phyloP scores from a whole-genome alignment of 1,140 invertebrate genomes.

The Pseudoatta argentina region DNA sequence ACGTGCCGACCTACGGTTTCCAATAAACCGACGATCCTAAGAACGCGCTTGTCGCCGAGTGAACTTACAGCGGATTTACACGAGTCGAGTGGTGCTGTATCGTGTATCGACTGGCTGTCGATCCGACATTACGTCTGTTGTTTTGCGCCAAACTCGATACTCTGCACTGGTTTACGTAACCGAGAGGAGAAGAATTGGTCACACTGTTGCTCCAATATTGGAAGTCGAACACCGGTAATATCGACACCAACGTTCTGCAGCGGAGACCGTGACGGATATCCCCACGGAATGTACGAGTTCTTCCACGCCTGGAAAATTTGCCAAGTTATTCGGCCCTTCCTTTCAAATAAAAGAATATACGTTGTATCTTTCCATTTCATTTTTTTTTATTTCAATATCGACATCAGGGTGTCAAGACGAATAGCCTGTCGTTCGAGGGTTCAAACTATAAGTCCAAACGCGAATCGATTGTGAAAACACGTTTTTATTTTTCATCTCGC shows the following conservation, averaged over 20 bases:
- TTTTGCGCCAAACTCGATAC: slow-evolving; percentile 39
- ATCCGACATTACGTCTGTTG: slow-evolving; percentile 64
- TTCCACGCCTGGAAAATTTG: slow-evolving; percentile 43
- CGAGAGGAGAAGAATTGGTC: slow-evolving; percentile 47
- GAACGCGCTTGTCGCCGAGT: slow-evolving; percentile 35
- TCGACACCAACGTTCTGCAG: slow-evolving; percentile 52
- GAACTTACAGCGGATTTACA: slow-evolving; percentile 67
- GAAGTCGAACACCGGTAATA: slow-evolving; percentile 49
- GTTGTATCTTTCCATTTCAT: not conserved
- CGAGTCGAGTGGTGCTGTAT: slow-evolving; percentile 45
- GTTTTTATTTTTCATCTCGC: slow-evolving; percentile 13
- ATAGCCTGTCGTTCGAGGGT: not conserved
- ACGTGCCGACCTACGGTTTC: slow-evolving; percentile 59
- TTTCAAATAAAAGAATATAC: not conserved
- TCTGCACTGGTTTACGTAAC: slow-evolving; percentile 60
- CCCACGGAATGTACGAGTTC: not conserved
- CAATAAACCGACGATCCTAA: slow-evolving; percentile 63
- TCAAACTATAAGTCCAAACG: not conserved
- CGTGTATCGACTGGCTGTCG: slow-evolving; percentile 63
- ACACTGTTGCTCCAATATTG: slow-evolving; percentile 52
- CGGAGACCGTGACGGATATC: slow-evolving; percentile 43
- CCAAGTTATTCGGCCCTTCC: slow-evolving; percentile 7
- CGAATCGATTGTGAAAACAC: slow-evolving; percentile 3
- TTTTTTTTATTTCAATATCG: slow-evolving; percentile 29
- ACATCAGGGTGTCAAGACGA: not conserved